A percentile compares a stretch with the other conserved stretches of the same genome.
Conservation (phyloP, 2,888 invertebrate species). For the Brachypterus glaber region DNA sequence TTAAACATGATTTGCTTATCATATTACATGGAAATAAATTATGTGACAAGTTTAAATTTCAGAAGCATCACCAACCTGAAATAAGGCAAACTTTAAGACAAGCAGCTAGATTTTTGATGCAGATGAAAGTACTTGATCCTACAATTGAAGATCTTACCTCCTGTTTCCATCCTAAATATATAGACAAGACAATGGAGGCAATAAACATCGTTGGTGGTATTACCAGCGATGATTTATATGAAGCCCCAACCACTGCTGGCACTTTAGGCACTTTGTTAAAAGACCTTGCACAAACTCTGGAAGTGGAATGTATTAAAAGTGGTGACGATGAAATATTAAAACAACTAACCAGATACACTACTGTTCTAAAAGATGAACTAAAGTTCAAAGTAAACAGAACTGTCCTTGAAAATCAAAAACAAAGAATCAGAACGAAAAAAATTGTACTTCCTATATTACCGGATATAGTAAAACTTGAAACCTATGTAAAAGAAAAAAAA, state of each 20-base stretch:
- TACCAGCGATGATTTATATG: slow-evolving; percentile 5
- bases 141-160: slow-evolving; percentile 6
- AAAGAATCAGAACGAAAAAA: no score
- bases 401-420: slow-evolving; percentile 8
- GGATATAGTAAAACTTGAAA: slow-evolving; percentile 11
- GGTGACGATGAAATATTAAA: not conserved
- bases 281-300: slow-evolving; percentile 4
- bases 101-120: slow-evolving; percentile 9
- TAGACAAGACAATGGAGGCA: slow-evolving; percentile 5
- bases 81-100: slow-evolving; percentile 8
- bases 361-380: no score
- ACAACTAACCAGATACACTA: not conserved
- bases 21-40: slow-evolving; percentile 6
- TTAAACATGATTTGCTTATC: slow-evolving; percentile 8
- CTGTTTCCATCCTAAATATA: slow-evolving; percentile 3
- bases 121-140: not conserved
- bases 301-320: slow-evolving; percentile 1
- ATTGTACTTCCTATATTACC: slow-evolving; percentile 7
- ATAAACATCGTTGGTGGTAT: slow-evolving; percentile 6
- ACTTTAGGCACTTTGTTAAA: slow-evolving; percentile 4
- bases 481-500: slow-evolving; percentile 5
- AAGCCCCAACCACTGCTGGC: slow-evolving; percentile 7
- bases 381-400: no score
- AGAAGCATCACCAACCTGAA: slow-evolving; percentile 1
- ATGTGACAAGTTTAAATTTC: not conserved